Evolutionary conservation across 2,797 vertebrate species (phyloP), one percentile per base, ranked within the genome.

Genomic region (Smutsia temminckii): DNA sequence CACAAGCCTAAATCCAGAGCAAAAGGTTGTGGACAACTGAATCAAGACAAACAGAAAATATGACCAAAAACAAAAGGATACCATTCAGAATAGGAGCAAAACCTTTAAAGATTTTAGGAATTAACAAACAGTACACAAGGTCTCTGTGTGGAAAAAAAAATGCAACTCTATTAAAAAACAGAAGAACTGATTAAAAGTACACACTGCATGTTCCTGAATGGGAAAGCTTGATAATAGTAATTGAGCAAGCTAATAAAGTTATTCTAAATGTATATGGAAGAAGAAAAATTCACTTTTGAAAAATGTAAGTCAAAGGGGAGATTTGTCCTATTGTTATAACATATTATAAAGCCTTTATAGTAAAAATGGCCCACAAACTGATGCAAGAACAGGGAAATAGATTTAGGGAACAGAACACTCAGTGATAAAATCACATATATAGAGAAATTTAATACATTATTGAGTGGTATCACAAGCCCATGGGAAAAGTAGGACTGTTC

Each of bases 11-110:
- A 89, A 61, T 17, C n/a, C 17, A 72, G 27, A 17, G 10, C 20
- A 75, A 81, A 90, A 25, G 16, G 18, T 29, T 12, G 23, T 16
- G 17, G 7, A 46, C 9, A 53, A 75, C 10, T 64, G 46, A 71
- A 80, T 79, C 17, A 79, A 83, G 5, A 93, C 29, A 84, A 93
- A 68, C 5, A 72, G 17, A 83, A 96, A 87, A 80, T 75, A 79
- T 63, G 77, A 23, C 7, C 3, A 49, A 90, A 63, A 79, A 69
- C 29, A 46, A 46, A 46, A 78, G 1, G 8, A 79, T 89, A 29
- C 3, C 42, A 69, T 85, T 53, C 34, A 69, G 78, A 93, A 88
- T 49, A 66, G 61, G 32, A 53, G 40, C 8, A 77, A 89, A 71
- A 80, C 21, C 6, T 16, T 40, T 84, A 75, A 49, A 77, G 14